Base-by-base conservation (phyloP, 1,140 invertebrate species). In the Linepithema humile region DNA sequence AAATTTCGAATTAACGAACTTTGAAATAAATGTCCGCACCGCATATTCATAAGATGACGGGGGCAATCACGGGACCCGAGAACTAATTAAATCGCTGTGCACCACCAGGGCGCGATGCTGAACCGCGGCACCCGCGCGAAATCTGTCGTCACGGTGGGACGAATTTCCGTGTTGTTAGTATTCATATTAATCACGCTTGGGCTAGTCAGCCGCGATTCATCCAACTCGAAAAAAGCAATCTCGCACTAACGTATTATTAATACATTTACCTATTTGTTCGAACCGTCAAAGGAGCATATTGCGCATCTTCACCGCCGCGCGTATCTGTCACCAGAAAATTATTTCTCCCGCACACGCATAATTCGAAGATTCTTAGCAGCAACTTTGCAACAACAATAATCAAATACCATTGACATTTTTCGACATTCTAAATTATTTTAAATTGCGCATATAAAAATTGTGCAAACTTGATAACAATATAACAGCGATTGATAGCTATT, bases 31-130 rank as follows among this genome's bases (percentile, higher is more conserved):
- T 80, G 75, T 43, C 50, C 48, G 48, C 35, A 23, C n/a, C 75
- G 75, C 75, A 80, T 80, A 80, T 80, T 80, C 75, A 80, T 80
- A 80, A 80, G 75, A 80, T 80, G 75, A 80, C 75, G 48, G 38
- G 75, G 48, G 64, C 64, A 80, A 80, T 80, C 75, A 80, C 35
- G 48, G 35, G 3, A 55, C 35, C 75, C 48, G 35, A 26, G 48
- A 80, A 70, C 75, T 80, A 80, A 80, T 80, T 80, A 80, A 80
- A 80, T 70, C 75, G 75, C 70, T 77, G 75, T 29, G 45, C 75
- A n/a, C 45, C 48, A 64, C 32, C 23, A 74, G 20, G 32, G 40
- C 29, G 3, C 40, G 17, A 32, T 15, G 0, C 17, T 38, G 29
- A 75, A 64, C 75, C 26, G 20, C 59, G 64, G n/a, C 9, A 23